Percentiles rank a stretch among this genome's conserved stretches.
These are phyloP conservation scores for Notarius quadriscutis DNA, from an alignment of 2,113 vertebrate species.

Conservation along the genomic window DNA sequence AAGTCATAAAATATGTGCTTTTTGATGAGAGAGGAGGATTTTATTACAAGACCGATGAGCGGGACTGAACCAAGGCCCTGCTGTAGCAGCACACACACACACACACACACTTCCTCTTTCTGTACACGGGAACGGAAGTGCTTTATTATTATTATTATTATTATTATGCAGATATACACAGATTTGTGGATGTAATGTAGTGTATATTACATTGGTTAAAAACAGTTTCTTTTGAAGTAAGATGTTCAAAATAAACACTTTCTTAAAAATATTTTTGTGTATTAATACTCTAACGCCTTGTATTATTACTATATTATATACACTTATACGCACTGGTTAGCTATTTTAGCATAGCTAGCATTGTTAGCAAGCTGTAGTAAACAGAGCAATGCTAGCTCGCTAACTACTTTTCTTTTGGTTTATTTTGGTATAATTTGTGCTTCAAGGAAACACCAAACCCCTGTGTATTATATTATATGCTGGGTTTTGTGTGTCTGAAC, in stretches of 20 bases:
- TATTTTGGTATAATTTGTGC: not conserved
- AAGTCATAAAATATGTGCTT: constrained; percentile 22
- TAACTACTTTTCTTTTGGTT: not conserved
- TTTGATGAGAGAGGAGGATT: constrained; percentile 25
- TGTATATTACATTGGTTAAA: not conserved
- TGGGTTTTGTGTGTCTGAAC: not conserved
- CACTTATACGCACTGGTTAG: not conserved
- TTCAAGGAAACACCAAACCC: not conserved
- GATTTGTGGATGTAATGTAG: not conserved
- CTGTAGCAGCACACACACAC: not conserved
- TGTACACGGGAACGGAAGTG: not conserved
- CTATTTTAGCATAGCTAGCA: not conserved
- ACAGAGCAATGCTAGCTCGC: not conserved
- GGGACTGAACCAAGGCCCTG: not conserved
- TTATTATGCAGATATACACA: not conserved
- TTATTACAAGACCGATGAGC: not conserved
- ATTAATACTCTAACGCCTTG: not conserved
- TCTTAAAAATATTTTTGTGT: not conserved
- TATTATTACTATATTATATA: not conserved
- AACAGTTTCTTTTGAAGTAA: not conserved
- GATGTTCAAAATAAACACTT: not conserved
- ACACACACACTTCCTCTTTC: not conserved
- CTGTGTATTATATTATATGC: too few relatives aligned
- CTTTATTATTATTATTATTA: not conserved
- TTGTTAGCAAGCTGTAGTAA: not conserved